Base-by-base conservation (phyloP, 2,888 invertebrate species). In the Protula sp. region DNA sequence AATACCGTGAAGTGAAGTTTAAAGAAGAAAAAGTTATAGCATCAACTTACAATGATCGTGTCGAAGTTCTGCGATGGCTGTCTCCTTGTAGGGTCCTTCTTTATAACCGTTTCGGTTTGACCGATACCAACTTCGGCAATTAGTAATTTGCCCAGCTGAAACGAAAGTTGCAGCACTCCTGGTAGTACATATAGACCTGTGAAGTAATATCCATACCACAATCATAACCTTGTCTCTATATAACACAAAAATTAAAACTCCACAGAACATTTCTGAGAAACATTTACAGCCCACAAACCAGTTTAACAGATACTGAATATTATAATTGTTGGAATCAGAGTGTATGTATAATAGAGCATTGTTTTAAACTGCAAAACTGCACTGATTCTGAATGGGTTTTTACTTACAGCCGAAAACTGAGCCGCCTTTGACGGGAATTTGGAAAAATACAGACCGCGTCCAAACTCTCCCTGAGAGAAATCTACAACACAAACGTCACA, bases 391-490 rank as follows among this genome's bases (percentile, higher is more conserved):
- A n/a, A n/a, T n/a, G n/a, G n/a, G n/a, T n/a, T n/a, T n/a, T 19
- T 52, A 66, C 74, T 72, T 65, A 77, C 77, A 38, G 70, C 72
- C 54, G 76, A 77, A 66, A 75, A 76, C 58, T 75, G 75, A 19
- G 74, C 73, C 31, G 77, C 77, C 60, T 72, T 77, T 4, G 75
- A 75, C 1, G 78, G 77, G 55, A 71, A 74, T 57, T 74, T 74
- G 45, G 77, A 75, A 64, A 78, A 78, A 54, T 78, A 76, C 3
- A 78, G 63, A 1, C 78, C 78, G 60, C 66, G 59, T 19, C 78
- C 78, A 72, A 67, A 78, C 45, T 76, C 75, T 29, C 77, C 78
- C 65, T 70, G 65, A 3, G 66, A 60, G 58, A 77, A 71, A 70
- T 78, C 78, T 78, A 71, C 30, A 70, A 38, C 38, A 38, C 9